Evolutionary conservation across 2,113 vertebrate genomes (phyloP).

Genomic region (Thoracochromis brauschi): DNA sequence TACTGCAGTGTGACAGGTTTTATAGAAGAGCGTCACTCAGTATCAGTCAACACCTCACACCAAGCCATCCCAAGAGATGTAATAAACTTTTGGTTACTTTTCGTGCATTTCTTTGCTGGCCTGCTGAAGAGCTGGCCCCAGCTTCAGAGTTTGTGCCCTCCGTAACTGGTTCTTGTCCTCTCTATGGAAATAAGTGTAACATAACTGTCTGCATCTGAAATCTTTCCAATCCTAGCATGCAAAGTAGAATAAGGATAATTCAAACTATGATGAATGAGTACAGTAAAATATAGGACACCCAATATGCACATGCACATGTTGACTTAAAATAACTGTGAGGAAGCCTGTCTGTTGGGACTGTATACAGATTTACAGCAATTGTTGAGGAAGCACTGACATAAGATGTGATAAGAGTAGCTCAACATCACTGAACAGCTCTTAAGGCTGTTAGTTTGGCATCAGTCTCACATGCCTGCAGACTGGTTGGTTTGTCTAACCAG

Average conservation of each 20-base stretch:
- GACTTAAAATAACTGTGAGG: not conserved
- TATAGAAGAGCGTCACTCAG: not conserved
- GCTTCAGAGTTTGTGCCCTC: constrained; percentile 57
- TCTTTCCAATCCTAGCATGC: not conserved
- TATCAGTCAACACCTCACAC: constrained; percentile 40
- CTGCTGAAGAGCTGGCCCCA: constrained; percentile 54
- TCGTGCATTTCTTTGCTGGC: constrained; percentile 53
- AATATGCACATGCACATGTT: not conserved
- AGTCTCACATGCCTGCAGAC: not conserved
- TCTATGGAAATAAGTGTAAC: constrained; percentile 65
- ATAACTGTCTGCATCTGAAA: not conserved
- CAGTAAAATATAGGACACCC: not conserved
- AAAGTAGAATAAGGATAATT: not conserved
- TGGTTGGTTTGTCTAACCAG: not conserved
- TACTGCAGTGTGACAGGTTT: not conserved
- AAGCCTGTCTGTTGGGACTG: not conserved
- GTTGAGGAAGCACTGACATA: constrained; percentile 9
- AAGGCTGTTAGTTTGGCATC: not conserved
- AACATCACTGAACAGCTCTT: not conserved
- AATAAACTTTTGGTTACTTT: constrained; percentile 67
- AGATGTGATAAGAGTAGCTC: not conserved
- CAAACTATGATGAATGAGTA: not conserved
- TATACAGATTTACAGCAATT: not conserved
- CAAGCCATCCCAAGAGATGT: constrained; percentile 42
- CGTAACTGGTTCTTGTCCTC: constrained; percentile 56